Conservation (phyloP, 2,797 vertebrate genomes). For the Platyrinchus mystaceus region DNA sequence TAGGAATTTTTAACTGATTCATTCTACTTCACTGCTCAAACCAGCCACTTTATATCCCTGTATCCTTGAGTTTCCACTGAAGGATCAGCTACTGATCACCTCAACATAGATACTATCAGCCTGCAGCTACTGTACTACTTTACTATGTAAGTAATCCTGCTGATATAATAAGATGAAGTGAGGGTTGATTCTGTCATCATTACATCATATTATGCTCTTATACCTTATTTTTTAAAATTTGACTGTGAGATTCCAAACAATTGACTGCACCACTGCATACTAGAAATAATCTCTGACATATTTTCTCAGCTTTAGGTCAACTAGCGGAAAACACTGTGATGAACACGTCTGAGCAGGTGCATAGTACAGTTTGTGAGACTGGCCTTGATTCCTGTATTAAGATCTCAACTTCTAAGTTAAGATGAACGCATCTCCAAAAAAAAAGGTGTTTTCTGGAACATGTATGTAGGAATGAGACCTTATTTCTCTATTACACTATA, state of each 20-base stretch:
- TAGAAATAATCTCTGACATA: not conserved
- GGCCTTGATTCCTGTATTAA: not conserved
- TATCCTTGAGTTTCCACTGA: not conserved
- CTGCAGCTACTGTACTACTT: not conserved
- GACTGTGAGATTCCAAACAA: not conserved
- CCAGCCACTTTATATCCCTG: not conserved
- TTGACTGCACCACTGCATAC: not conserved
- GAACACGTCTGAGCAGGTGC: not conserved
- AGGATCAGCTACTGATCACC: not conserved
- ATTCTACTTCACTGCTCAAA: not conserved
- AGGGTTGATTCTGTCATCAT: not conserved
- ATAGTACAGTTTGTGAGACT: not conserved
- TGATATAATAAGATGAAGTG: not conserved
- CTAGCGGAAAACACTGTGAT: not conserved
- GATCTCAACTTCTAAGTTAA: not conserved
- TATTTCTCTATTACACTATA: not conserved
- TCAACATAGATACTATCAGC: not conserved
- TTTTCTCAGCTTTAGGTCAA: not conserved
- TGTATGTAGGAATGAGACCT: not conserved
- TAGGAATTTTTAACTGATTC: not conserved
- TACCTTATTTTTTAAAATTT: not conserved
- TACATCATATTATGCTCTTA: not conserved
- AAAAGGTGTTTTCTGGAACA: not conserved
- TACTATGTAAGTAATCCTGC: not conserved
- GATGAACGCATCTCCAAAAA: not conserved